Base-by-base conservation (phyloP, 30 jellyfish, hydroid and myxozoan species). In the Mastigias papua region DNA sequence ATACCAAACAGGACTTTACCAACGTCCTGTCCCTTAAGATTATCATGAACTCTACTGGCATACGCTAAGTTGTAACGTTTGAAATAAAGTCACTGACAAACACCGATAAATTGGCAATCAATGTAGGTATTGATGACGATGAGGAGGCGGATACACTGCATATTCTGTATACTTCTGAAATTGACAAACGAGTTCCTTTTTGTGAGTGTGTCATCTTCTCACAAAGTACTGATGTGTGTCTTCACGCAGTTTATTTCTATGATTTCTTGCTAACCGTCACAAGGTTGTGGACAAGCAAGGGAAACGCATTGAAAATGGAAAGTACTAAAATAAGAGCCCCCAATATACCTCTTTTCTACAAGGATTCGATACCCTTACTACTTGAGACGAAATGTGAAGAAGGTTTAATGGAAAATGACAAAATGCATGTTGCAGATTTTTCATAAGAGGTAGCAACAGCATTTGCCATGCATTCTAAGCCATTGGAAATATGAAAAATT, bases 101-200 rank as follows among this genome's bases (percentile, higher is more conserved):
- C 62, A 60, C 63, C 50, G 26, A 23, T 80, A 79, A 34, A 6
- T 29, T 66, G 54, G 87, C 48, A 28, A 76, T 31, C 73, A 67
- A 73, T 73, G 33, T 86, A 23, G 37, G 19, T n/a, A 73, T 27
- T 20, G 87, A 83, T 64, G 87, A 69, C 49, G 84, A 86, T 72
- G 95, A 86, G 73, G 91, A 86, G 69, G 91, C 91, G 3, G 95
- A 86, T 23, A 82, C 92, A 10, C 86, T 82, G 1, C 48, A 64
- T 15, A 34, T 82, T 64, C 86, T 82, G 34, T 76, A 82, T 42
- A 71, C 92, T 32, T 11, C 57, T 20, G 89, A 84, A 64, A 65
- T 84, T 71, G 89, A 89, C 11, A 73, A 84, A 73, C 58, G 73
- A 46, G 34, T 34, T 70, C 94, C 94, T 13, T 72, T 73, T 60